Evolutionary conservation across 1,140 invertebrate genomes (phyloP), one percentile per base, ranked within the genome.

Genomic region (Contarinia nasturtii): DNA sequence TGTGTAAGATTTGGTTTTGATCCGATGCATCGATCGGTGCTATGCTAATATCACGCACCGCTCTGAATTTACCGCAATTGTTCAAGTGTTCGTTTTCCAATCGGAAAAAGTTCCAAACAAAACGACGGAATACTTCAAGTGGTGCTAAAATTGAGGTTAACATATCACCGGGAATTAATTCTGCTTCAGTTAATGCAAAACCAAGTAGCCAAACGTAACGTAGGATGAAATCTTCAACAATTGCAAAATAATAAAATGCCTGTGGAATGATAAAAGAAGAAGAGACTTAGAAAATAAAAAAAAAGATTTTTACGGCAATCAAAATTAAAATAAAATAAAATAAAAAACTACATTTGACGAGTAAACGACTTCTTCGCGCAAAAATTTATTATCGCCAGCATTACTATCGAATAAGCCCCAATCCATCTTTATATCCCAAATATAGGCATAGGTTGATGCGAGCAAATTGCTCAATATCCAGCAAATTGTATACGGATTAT

Each of bases 21-120:
- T 95, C 88, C 4, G 84, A 90, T 46, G 86, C 85, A 66, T 95
- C 89, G 18, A 98, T 78, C 0, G 95, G 95, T 10, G 91, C 92
- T 19, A 99, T 91, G 0, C 90, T 96, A 50, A 99, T 99, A 64
- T 99, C 95, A 18, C 96, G 67, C 0, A 98, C 95, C 3, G 95
- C 95, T 60, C 95, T 73, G 70, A 99, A 99, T 71, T 98, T 92
- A 67, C 95, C 95, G 70, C 94, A 98, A 69, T 99, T 99, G 68
- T 99, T 99, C 7, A 99, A 70, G 74, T 99, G 96, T 60, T 99
- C 96, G 68, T 99, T 99, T 69, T 99, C 96, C 51, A 99, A 64
- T 1, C 96, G 93, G 71, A 98, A 98, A 64, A 94, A 99, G 67
- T 99, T 99, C 96, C 96, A 99, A 34, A 99, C 80, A 69, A 99